Conservation (phyloP, 2,797 vertebrate genomes). For the Dicrostonyx torquatus region DNA sequence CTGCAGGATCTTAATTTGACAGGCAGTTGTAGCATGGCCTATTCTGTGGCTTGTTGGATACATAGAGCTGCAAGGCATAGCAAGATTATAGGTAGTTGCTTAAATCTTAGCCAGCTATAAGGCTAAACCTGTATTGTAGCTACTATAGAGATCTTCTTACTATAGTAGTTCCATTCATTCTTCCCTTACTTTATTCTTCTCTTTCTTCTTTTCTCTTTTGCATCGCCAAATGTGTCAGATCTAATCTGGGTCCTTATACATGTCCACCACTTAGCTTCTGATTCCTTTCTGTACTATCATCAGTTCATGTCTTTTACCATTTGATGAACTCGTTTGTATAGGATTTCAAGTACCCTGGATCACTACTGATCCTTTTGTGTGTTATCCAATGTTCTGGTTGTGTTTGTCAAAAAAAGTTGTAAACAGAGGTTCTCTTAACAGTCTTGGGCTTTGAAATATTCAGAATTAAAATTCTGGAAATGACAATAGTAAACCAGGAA, state of each 20-base stretch:
- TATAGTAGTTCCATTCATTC: background rate
- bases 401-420: background rate
- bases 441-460: background rate
- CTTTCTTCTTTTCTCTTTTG: no score
- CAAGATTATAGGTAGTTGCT: background rate
- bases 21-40: background rate
- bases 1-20: background rate
- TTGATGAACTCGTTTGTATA: background rate
- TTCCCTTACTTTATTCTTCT: no score
- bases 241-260: no score
- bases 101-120: conserved; percentile 6
- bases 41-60: background rate
- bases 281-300: background rate
- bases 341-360: background rate
- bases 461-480: background rate
- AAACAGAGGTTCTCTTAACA: background rate
- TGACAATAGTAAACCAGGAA: background rate
- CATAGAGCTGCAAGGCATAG: background rate
- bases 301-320: background rate
- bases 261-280: background rate
- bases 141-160: background rate
- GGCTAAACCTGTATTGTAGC: background rate
- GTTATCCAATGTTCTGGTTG: background rate
- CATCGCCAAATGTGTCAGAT: no score
- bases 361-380: background rate